These are phyloP conservation scores for Saccopteryx bilineata DNA, from an alignment of 2,113 vertebrate species.

Conservation along the genomic window DNA sequence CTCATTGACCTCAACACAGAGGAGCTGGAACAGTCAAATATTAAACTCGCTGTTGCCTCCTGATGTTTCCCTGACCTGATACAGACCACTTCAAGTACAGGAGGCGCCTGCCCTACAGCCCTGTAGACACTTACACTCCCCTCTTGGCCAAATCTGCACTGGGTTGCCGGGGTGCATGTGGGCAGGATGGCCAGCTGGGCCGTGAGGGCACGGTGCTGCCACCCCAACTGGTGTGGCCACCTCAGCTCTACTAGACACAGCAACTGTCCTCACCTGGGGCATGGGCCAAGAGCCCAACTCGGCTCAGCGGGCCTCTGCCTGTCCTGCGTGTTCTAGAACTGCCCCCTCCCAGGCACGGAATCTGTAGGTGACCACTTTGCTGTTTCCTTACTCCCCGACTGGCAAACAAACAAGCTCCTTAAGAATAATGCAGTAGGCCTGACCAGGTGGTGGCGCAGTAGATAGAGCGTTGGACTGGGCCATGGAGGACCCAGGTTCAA, in stretches of 20 bases:
- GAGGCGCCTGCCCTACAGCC: neutral
- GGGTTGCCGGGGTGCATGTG: accelerated
- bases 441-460: no score
- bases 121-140: accelerated
- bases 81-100: neutral
- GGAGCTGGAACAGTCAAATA: neutral
- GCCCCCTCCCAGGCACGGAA: neutral
- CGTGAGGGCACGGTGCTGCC: neutral
- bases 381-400: neutral
- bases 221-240: neutral
- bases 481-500: no score
- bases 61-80: neutral
- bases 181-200: neutral
- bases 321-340: neutral
- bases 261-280: neutral
- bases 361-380: neutral
- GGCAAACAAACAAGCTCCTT: neutral
- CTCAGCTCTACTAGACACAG: neutral
- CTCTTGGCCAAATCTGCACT: neutral
- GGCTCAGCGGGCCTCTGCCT: neutral
- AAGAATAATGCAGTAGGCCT: neutral
- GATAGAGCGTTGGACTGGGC: no score
- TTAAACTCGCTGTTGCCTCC: neutral
- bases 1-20: neutral
- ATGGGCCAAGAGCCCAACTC: no score